Conservation (phyloP, 37 sponge, comb jelly and placozoan species). For the Beroe forskalii region DNA sequence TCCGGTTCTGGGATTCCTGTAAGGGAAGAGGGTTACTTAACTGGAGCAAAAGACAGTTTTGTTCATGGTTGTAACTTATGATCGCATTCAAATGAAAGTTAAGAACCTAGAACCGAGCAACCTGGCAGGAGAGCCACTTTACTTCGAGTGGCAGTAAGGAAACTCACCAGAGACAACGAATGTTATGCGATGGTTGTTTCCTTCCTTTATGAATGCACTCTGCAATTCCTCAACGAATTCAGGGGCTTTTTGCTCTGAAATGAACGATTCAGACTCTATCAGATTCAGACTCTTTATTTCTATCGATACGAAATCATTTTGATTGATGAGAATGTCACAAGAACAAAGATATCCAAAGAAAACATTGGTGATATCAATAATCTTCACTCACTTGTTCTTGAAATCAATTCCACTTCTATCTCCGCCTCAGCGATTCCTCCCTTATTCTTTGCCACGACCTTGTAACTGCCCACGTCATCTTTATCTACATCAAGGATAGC, state of each 20-base stretch:
- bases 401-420: neutral
- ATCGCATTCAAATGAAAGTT: too few relatives aligned
- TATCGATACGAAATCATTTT: too few relatives aligned
- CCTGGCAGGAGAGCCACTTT: too few relatives aligned
- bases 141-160: neutral
- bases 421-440: neutral
- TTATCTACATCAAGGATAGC: neutral
- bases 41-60: too few relatives aligned
- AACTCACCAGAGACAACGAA: slow-evolving; percentile 39
- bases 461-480: neutral
- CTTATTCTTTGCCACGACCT: neutral
- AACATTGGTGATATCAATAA: too few relatives aligned
- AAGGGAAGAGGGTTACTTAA: too few relatives aligned
- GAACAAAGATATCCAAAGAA: too few relatives aligned
- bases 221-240: neutral
- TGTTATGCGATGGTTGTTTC: neutral
- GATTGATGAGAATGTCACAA: too few relatives aligned
- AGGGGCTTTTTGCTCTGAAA: neutral
- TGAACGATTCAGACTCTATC: too few relatives aligned
- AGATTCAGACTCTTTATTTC: too few relatives aligned
- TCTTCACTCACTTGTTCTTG: neutral
- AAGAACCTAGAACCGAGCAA: too few relatives aligned
- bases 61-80: too few relatives aligned
- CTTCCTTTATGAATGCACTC: neutral
- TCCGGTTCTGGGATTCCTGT: slow-evolving; percentile 23